Evolutionary conservation across 2,888 invertebrate genomes (phyloP), one percentile per base, ranked within the genome.

Genomic region (Conus canariensis): DNA sequence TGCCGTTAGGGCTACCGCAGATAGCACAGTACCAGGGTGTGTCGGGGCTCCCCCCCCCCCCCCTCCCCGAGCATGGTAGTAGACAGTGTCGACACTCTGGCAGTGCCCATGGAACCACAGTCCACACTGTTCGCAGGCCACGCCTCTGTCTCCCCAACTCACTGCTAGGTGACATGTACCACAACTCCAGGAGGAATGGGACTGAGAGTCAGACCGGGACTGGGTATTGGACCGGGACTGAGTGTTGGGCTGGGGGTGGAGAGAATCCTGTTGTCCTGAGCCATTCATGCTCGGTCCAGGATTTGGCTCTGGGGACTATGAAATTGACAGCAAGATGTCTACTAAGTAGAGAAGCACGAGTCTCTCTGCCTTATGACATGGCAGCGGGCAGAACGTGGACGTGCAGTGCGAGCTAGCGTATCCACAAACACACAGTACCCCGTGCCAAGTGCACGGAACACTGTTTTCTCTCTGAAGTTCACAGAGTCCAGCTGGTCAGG

Each of bases 41-140:
- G 22, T 80, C 80, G 30, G 14, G 45, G 2, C 45, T 45, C 4
- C 4, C n/a, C 9, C 59, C 85, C n/a, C 58, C 3, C 45, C 4
- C 45, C 4, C n/a, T 2, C 59, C 85, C n/a, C 58, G 60, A n/a
- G 56, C n/a, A 60, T 85, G 59, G 59, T 85, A 85, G 59, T 85
- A 25, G 8, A 59, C 12, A 30, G 85, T 85, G 85, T 85, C 85
- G 12, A 85, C 59, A 60, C 85, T 85, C 59, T 85, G 85, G 45
- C 85, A 85, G 10, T 58, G 85, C 10, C 85, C n/a, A 22, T 85
- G 85, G 22, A 85, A 58, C 85, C 85, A 12, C 59, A 60, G 85
- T n/a, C 60, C 85, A n/a, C 85, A 85, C 85, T 85, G 85, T 8
- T 85, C 14, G n/a, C 85, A 85, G 85, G 85, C 85, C 85, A 85